Percentiles rank a stretch among this genome's conserved stretches.
Conservation (phyloP, 2,113 vertebrate genomes). For the Promerops cafer region DNA sequence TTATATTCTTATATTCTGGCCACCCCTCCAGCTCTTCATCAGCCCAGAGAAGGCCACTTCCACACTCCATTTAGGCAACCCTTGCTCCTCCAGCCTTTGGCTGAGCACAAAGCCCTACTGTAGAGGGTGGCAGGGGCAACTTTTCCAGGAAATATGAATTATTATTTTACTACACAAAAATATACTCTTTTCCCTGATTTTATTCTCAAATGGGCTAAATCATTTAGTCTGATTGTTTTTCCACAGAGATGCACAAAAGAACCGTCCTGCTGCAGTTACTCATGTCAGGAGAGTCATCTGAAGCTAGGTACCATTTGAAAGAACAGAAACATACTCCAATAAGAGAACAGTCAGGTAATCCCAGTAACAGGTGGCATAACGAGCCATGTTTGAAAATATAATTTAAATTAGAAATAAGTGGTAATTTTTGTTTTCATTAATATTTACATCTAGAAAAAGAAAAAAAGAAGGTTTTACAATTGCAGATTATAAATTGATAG, state of each 20-base stretch:
- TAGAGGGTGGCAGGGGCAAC: not conserved
- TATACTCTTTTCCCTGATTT: not conserved
- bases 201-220: not conserved
- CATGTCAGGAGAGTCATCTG: not conserved
- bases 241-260: not conserved
- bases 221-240: not conserved
- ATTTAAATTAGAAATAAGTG: not conserved
- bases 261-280: not conserved
- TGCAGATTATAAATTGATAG: not conserved
- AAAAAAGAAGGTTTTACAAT: fast-evolving
- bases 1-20: not conserved
- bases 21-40: not conserved
- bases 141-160: not conserved
- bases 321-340: not conserved
- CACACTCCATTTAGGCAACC: not conserved
- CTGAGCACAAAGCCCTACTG: fast-evolving
- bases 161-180: not conserved
- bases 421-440: not conserved
- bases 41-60: not conserved
- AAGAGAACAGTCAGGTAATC: not conserved
- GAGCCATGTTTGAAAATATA: not conserved
- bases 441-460: not conserved
- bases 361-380: not conserved
- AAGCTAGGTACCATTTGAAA: not conserved
- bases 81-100: not conserved